Evolutionary conservation across 2,888 invertebrate genomes (phyloP).

Genomic region (Syrista parreyssii): DNA sequence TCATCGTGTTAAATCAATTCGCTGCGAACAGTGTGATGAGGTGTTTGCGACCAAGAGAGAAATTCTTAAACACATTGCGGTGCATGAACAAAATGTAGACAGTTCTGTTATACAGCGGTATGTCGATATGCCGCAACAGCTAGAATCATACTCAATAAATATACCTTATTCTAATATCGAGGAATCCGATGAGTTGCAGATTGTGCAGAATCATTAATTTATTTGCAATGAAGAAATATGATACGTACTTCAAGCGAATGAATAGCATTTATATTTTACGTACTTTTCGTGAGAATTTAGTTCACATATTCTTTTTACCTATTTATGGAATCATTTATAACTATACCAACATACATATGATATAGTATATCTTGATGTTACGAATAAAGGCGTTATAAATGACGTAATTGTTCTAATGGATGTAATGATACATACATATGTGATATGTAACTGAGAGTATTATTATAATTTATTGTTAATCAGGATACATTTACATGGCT

Average conservation of each 20-base stretch:
- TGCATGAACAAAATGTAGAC: constrained; percentile 21
- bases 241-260: not conserved
- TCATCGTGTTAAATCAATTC: constrained; percentile 33
- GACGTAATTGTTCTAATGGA: not conserved
- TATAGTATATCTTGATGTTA: not conserved
- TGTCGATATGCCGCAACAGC: not conserved
- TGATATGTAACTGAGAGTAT: not conserved
- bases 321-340: not conserved
- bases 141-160: constrained; percentile 8
- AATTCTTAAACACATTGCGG: constrained; percentile 31
- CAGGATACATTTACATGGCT: not conserved
- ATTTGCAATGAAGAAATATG: not conserved
- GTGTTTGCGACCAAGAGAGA: constrained; percentile 34
- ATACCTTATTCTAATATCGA: constrained; percentile 1
- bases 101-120: not conserved
- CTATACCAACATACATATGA: not conserved
- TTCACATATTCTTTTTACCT: not conserved
- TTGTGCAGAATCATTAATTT: not conserved
- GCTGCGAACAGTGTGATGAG: constrained; percentile 37
- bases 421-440: not conserved
- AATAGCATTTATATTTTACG: not conserved
- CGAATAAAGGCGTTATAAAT: not conserved
- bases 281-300: not conserved
- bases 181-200: not conserved
- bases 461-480: not conserved